Percentiles rank a stretch among this genome's conserved stretches.
These are phyloP conservation scores for Guaruba guarouba DNA, from an alignment of 2,113 vertebrate species.

Conservation along the genomic window DNA sequence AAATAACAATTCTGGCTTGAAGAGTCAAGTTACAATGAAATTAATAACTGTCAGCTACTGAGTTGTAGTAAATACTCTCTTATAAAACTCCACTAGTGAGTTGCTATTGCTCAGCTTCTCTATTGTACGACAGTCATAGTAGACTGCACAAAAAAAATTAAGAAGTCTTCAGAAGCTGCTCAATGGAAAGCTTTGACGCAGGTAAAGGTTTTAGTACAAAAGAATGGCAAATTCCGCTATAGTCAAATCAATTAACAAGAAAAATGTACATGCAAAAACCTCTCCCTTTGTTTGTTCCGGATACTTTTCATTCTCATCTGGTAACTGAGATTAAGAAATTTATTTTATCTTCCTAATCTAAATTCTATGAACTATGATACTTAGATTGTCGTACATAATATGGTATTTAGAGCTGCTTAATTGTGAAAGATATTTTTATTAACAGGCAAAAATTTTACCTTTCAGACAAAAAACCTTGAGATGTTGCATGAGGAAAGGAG, in stretches of 20 bases:
- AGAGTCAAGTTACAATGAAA: not conserved
- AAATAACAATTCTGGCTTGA: not conserved
- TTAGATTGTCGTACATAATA: not conserved
- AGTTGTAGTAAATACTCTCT: not conserved
- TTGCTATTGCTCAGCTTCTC: not conserved
- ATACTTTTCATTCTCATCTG: not conserved
- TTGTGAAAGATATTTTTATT: not conserved
- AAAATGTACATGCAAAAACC: not conserved
- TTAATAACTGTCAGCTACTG: not conserved
- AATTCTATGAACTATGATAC: not conserved
- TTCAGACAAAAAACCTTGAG: not conserved
- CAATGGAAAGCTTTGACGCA: not conserved
- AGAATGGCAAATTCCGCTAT: not conserved
- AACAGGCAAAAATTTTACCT: not conserved
- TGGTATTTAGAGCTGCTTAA: not conserved
- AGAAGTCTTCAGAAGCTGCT: not conserved
- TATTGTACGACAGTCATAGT: not conserved
- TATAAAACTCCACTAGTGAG: not conserved
- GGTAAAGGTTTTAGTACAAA: not conserved
- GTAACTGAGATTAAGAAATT: not conserved
- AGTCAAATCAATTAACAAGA: not conserved
- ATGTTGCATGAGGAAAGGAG: not conserved
- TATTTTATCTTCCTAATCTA: not conserved
- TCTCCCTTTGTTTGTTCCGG: not conserved
- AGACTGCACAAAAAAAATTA: not conserved